Base-by-base conservation (phyloP, 2,797 vertebrate genomes). In the Enteromius mattozi region DNA sequence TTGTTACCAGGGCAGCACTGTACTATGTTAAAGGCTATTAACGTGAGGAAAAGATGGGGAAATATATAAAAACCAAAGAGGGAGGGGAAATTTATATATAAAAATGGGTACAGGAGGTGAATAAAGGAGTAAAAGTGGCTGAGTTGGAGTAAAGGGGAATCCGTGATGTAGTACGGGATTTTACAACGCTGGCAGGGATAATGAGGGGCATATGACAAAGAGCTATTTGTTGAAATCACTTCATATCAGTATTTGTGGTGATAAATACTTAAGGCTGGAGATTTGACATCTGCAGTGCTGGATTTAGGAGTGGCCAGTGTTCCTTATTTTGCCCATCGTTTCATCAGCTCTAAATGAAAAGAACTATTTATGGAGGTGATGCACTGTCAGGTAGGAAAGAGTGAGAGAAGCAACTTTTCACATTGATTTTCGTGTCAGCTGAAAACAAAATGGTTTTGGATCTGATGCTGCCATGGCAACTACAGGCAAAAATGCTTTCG, bases 1-100 rank as follows among this genome's bases (percentile, higher is more conserved):
- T 89, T 90, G 88, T 90, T 87, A 88, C 82, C 86, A 87, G 72
- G 35, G 84, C 87, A 75, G 88, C 89, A 90, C 88, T 87, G 88
- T 87, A 90, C 87, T 45, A 85, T 63, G 82, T 85, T 89, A 88
- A 88, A 88, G 75, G 87, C 86, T 88, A 88, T 87, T 89, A 88
- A 89, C 82, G 85, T 85, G 51, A 63, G 79, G 85, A 24, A 80
- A 86, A 83, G 63, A 78, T 74, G 56, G 70, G 24, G 74, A 68
- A 83, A 78, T 45, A 76, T 83, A 83, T 51, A 66, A 42, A 75
- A 68, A 86, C 40, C 40, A 49, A 54, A 77, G 65, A 56, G 56
- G 80, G 84, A 78, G 27, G 84, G 30, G 66, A 17, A 24, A 68
- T 65, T 68, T 80, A 66, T 83, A 24, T 65, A 49, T 63, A 59